Conservation (phyloP, 2,888 invertebrate genomes). For the Bimastos eiseni region DNA sequence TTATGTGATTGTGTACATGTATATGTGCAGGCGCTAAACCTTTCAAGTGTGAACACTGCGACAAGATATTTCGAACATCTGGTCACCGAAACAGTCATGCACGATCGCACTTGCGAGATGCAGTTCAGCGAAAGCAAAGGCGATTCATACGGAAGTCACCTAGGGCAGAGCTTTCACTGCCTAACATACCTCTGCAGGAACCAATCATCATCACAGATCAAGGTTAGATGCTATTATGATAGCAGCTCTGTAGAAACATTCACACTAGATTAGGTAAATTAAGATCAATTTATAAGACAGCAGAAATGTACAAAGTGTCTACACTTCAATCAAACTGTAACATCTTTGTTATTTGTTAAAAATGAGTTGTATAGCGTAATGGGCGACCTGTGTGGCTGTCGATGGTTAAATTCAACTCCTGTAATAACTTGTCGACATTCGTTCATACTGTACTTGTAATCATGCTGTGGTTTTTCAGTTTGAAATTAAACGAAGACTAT, state of each 20-base stretch:
- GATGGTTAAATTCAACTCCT: too few species aligned
- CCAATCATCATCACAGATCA: constrained; percentile 67
- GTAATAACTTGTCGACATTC: too few species aligned
- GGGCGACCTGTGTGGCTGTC: too few species aligned
- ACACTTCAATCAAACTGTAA: not conserved
- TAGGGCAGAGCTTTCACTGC: constrained; percentile 51
- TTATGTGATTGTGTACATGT: not conserved
- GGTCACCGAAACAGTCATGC: constrained; percentile 59
- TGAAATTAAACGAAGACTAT: too few species aligned
- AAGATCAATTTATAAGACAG: not conserved
- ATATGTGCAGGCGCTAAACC: constrained; percentile 61
- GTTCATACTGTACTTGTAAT: too few species aligned
- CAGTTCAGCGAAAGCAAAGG: constrained; percentile 42
- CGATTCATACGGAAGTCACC: constrained; percentile 42
- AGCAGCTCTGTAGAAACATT: not conserved
- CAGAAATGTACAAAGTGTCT: not conserved
- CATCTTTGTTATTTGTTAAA: not conserved
- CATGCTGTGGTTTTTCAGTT: too few species aligned
- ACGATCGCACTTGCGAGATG: constrained; percentile 49
- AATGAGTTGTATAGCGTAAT: too few species aligned
- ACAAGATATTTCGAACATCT: constrained; percentile 60
- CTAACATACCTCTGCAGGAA: constrained; percentile 66
- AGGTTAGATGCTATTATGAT: constrained; percentile 47
- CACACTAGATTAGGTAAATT: not conserved
- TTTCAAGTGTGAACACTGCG: constrained; percentile 59